Percentiles rank a stretch among this genome's conserved stretches.
Evolutionary conservation across 2,797 vertebrate genomes (phyloP).

Genomic region (Cirrhinus molitorella): DNA sequence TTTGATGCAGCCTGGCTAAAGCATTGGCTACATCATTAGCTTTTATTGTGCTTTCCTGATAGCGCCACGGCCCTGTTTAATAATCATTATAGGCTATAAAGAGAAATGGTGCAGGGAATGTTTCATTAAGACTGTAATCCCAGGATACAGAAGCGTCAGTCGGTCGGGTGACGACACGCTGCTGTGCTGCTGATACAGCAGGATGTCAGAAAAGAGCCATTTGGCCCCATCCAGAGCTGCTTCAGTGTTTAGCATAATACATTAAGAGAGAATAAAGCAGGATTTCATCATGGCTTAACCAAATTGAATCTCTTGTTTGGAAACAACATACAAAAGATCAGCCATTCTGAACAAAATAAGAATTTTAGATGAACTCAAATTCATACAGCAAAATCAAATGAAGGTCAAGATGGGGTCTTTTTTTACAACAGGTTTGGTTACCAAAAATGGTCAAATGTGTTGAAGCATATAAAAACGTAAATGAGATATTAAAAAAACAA

Average conservation of each 20-base stretch:
- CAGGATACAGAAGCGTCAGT: conserved; percentile 52
- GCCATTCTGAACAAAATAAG: neutral
- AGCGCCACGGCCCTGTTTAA: conserved; percentile 59
- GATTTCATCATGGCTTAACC: conserved; percentile 5
- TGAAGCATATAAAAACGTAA: neutral
- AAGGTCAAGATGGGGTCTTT: too few relatives aligned
- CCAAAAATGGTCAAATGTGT: neutral
- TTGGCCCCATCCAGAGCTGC: conserved; percentile 44
- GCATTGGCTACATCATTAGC: conserved; percentile 55
- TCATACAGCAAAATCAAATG: neutral
- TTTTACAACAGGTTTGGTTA: too few relatives aligned
- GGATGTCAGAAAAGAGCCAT: conserved; percentile 44
- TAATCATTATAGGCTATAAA: conserved; percentile 65
- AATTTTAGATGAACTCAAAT: neutral
- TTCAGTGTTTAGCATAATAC: conserved; percentile 36
- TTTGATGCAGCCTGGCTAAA: conserved; percentile 56
- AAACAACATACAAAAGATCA: conserved; percentile 3
- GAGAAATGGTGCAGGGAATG: conserved; percentile 64
- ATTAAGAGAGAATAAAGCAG: conserved; percentile 40
- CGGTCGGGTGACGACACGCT: conserved; percentile 33
- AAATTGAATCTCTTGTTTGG: conserved; percentile 10
- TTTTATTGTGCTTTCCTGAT: conserved; percentile 55
- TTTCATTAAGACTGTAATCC: conserved; percentile 63
- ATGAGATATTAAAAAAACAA: too few relatives aligned
- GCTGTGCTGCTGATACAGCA: conserved; percentile 60